Evolutionary conservation across 2,113 vertebrate species (phyloP).

Genomic region (Cnemophilus loriae): DNA sequence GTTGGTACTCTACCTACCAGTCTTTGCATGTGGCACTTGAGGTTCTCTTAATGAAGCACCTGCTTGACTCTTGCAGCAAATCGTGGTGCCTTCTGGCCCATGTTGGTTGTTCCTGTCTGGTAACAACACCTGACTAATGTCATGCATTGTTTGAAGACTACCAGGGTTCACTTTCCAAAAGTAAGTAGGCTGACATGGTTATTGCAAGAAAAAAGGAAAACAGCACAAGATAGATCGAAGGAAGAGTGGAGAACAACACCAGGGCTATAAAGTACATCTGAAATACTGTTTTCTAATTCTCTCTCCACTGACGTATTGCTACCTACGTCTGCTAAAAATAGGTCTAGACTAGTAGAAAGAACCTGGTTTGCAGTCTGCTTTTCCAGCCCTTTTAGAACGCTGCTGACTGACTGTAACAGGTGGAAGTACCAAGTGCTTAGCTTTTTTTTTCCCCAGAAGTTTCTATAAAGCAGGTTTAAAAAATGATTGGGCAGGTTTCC

Average conservation of each 20-base stretch:
- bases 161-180: neutral
- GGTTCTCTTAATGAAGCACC: neutral
- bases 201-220: neutral
- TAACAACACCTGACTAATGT: neutral
- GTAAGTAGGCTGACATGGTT: neutral
- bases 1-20: neutral
- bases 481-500: neutral
- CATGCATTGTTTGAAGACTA: neutral
- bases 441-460: accelerated
- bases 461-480: neutral
- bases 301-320: neutral
- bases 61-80: neutral
- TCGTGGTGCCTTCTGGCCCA: accelerated
- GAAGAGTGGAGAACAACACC: neutral
- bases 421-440: neutral
- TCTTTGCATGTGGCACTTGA: neutral
- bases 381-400: neutral
- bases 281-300: neutral
- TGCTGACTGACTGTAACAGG: neutral
- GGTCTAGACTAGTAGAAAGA: neutral
- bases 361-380: neutral
- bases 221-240: neutral
- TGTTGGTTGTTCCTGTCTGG: neutral
- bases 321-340: neutral
- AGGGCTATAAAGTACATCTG: neutral